Base-by-base conservation (phyloP, 2,888 invertebrate species). In the Frankliniella fusca region DNA sequence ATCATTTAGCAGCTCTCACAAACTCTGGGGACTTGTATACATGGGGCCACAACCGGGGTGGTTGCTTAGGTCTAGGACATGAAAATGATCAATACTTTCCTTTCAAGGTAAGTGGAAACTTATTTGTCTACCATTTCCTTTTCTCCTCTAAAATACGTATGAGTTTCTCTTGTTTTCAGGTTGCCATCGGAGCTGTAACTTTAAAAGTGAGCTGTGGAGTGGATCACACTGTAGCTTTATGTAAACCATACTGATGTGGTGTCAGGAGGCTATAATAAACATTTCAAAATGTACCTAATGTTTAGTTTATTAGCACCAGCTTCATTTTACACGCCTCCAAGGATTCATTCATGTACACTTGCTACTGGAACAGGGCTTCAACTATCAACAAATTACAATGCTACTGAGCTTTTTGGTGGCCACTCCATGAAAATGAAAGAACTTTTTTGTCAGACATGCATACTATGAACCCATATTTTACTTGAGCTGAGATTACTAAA, bases 11-110 rank as follows among this genome's bases (percentile, higher is more conserved):
- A 23, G 98, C 97, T 0, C 88, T 97, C 0, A 97, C 95, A 27
- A 93, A 93, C 84, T 90, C 89, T 28, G 96, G 97, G 0, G 95
- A 97, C 88, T 88, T 98, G 11, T 98, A 93, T 86, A 94, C 92
- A 88, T 99, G 98, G 98, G 98, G 98, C 0, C 91, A 93, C 86
- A 98, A 98, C 88, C 92, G 93, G 85, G 91, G 91, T 84, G 94
- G 95, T 0, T 94, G 94, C 86, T 90, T 99, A 0, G 98, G 98
- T 0, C 88, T 98, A 65, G 96, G 96, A 0, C 91, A 93, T 86
- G 87, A 88, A 0, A 92, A 94, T 82, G 94, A 97, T 87, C 97
- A 98, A 87, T 93, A 90, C 88, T 98, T 97, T 86, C 98, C 98
- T 1, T 90, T 96, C 38, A 94, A 94, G 90, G 94, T 92, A 87